phyloP scores from a whole-genome alignment of 2,113 vertebrate genomes.

The Ramphastos sulfuratus region DNA sequence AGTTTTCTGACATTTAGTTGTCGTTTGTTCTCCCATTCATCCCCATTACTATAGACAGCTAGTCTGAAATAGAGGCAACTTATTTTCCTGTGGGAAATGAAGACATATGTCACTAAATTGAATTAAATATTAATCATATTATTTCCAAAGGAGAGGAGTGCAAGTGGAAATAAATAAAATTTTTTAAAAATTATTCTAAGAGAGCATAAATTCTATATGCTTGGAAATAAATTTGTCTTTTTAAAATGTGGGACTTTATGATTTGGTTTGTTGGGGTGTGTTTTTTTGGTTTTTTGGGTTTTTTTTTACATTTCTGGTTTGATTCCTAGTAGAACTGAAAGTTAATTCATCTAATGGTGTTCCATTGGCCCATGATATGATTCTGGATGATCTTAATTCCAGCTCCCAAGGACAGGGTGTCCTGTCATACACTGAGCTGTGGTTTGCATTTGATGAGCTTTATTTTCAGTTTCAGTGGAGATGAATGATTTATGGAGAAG shows the following conservation, averaged over 20 bases:
- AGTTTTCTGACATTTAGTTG: constrained; percentile 18
- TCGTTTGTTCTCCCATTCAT: neutral
- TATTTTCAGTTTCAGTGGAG: constrained; percentile 13
- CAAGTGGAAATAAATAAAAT: neutral
- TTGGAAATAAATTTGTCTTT: neutral
- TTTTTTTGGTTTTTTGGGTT: neutral
- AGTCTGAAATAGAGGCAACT: neutral
- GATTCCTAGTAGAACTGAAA: constrained; percentile 9
- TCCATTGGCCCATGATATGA: neutral
- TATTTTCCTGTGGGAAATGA: neutral
- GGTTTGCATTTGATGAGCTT: neutral
- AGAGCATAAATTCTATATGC: neutral
- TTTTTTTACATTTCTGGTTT: neutral
- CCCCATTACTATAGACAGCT: neutral
- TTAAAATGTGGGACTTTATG: neutral
- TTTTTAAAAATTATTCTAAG: neutral
- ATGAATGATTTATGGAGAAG: neutral
- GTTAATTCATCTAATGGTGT: constrained; percentile 39
- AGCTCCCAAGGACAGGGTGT: neutral
- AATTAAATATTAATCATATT: neutral
- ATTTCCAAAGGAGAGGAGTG: neutral
- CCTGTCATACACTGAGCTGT: neutral
- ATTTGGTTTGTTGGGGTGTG: neutral
- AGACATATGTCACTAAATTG: neutral
- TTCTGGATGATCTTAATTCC: neutral